Evolutionary conservation across 2,113 vertebrate species (phyloP).

Genomic region (Plestiodon gilberti): DNA sequence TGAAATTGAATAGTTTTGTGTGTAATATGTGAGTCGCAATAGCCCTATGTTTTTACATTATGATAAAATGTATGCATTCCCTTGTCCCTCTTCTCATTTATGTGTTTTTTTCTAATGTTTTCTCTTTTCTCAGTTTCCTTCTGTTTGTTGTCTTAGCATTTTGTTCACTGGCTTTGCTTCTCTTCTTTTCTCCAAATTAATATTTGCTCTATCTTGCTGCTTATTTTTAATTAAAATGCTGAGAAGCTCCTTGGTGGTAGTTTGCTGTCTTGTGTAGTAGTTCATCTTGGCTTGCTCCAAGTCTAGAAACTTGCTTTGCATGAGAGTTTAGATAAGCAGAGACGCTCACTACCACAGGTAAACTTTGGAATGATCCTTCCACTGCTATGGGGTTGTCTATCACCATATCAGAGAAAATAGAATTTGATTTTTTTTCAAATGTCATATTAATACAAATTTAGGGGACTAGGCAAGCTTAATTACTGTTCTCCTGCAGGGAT

Average conservation of each 20-base stretch:
- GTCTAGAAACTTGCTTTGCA: conserved; percentile 43
- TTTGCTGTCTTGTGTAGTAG: conserved; percentile 24
- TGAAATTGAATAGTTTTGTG: conserved; percentile 32
- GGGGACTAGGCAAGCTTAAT: conserved; percentile 4
- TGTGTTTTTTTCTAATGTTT: conserved; percentile 33
- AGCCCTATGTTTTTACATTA: conserved; percentile 20
- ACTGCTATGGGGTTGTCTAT: not conserved
- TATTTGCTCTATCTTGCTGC: conserved; percentile 31
- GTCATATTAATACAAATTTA: conserved; percentile 26
- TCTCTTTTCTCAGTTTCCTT: conserved; percentile 42
- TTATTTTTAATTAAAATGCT: conserved; percentile 47
- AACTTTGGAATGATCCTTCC: conserved; percentile 29
- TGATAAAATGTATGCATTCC: conserved; percentile 42
- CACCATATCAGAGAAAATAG: not conserved
- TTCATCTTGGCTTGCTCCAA: conserved; percentile 44
- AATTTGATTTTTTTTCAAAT: conserved; percentile 17
- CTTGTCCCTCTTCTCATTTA: conserved; percentile 21
- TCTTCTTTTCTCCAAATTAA: conserved; percentile 48
- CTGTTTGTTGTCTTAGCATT: conserved; percentile 25
- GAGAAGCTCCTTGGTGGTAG: not conserved
- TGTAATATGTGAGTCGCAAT: no score
- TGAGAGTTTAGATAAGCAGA: conserved; percentile 58
- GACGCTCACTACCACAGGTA: conserved; percentile 32
- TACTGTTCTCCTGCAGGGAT: not conserved
- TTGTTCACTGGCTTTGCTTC: conserved; percentile 36